Evolutionary conservation across 2,113 vertebrate species (phyloP).

Genomic region (Passer montanus): DNA sequence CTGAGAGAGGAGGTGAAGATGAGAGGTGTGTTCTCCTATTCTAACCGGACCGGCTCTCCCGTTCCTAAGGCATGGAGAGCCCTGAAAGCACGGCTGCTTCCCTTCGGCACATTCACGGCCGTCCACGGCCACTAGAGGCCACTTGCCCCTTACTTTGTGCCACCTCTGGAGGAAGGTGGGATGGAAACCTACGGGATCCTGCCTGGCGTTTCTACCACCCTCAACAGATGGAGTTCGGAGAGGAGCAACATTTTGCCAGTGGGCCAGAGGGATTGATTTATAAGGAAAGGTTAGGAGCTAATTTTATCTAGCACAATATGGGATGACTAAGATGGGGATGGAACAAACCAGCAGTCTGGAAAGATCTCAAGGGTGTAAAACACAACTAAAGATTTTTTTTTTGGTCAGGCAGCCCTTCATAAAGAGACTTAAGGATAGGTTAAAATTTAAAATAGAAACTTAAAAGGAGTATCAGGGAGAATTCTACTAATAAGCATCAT

Average conservation of each 20-base stretch:
- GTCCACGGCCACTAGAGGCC: slow-evolving; percentile 39
- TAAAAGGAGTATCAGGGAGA: neutral
- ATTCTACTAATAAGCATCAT: neutral
- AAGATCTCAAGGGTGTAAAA: slow-evolving; percentile 48
- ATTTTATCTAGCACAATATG: slow-evolving; percentile 40
- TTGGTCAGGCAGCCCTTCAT: neutral
- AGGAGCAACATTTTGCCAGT: slow-evolving; percentile 1
- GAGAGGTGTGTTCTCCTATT: accelerated
- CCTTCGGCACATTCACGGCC: neutral
- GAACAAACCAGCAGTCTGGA: slow-evolving; percentile 45
- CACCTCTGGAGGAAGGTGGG: neutral
- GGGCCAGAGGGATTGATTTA: slow-evolving; percentile 43
- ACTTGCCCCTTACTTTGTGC: slow-evolving; percentile 2
- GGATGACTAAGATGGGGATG: slow-evolving; percentile 62
- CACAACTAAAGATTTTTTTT: neutral
- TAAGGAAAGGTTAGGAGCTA: slow-evolving; percentile 54
- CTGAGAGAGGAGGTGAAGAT: neutral
- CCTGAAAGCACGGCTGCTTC: neutral
- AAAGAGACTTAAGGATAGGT: neutral
- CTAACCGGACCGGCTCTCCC: neutral
- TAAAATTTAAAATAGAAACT: slow-evolving; percentile 1
- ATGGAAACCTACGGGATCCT: neutral
- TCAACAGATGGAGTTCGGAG: neutral
- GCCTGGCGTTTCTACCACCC: neutral
- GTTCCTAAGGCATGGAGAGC: neutral